Percentiles rank a stretch among this genome's conserved stretches.
These are phyloP conservation scores for Brachypodius melanocephalos DNA, from an alignment of 2,113 vertebrate genomes.

Conservation along the genomic window DNA sequence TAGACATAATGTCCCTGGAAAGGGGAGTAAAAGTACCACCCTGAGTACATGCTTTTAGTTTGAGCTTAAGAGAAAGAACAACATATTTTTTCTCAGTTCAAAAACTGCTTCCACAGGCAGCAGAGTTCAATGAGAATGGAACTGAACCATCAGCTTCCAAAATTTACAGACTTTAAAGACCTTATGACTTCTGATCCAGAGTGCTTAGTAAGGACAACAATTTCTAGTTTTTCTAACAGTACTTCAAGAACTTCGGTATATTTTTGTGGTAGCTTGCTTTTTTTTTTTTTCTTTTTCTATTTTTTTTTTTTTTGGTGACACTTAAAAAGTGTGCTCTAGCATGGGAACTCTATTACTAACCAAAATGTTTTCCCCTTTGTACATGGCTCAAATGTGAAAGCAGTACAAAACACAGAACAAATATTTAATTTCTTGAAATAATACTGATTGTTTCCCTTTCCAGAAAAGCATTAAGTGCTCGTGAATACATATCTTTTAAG, in stretches of 20 bases:
- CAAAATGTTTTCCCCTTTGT: background rate
- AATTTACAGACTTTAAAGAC: background rate
- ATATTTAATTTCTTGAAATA: slow-evolving; percentile 12
- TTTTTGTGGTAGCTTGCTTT: background rate
- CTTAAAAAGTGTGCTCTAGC: background rate
- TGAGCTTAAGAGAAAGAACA: background rate
- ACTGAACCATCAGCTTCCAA: background rate
- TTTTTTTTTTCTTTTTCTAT: background rate
- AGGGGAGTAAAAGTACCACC: background rate
- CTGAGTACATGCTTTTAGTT: background rate
- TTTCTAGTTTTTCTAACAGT: background rate
- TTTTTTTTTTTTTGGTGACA: background rate
- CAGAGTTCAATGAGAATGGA: background rate
- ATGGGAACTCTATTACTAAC: background rate
- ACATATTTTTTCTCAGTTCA: background rate
- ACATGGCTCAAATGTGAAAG: background rate
- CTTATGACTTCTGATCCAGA: background rate
- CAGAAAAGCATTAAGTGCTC: background rate
- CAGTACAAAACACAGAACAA: background rate
- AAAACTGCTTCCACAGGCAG: background rate
- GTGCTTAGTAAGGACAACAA: background rate
- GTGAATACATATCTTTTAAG: background rate
- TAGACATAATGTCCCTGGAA: background rate
- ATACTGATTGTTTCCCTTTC: background rate
- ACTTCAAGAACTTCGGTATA: background rate